Conservation (phyloP, 2,797 vertebrate genomes). For the Otolemur crassicaudatus region DNA sequence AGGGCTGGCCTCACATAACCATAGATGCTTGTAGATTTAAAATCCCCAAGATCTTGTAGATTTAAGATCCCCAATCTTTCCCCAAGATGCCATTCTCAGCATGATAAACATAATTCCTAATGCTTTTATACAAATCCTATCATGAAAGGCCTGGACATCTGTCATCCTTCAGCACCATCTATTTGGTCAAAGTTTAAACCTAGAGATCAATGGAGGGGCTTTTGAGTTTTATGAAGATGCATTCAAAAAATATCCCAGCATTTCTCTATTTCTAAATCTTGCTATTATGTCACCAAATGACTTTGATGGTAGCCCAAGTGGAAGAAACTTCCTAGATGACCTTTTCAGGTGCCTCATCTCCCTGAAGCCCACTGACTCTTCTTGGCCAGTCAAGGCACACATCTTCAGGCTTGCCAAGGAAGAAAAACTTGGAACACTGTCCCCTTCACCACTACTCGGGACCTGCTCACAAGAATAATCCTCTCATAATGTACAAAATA, state of each 20-base stretch:
- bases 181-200: constrained; percentile 15
- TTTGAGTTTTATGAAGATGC: constrained; percentile 19
- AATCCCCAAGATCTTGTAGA: not conserved
- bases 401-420: not conserved
- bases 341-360: not conserved
- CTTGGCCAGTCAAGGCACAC: not conserved
- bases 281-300: not conserved
- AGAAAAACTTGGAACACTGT: not conserved
- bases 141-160: not conserved
- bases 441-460: not conserved
- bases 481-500: not conserved
- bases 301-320: not conserved
- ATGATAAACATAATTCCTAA: constrained; percentile 42
- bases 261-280: not conserved
- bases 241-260: not conserved
- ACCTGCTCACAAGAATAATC: not conserved
- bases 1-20: too few species aligned
- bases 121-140: not conserved
- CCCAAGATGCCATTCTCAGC: constrained; percentile 48
- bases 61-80: not conserved
- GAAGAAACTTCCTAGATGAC: not conserved
- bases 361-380: not conserved
- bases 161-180: not conserved
- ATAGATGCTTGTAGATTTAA: too few species aligned
- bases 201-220: not conserved